These are phyloP conservation scores for Crioceris asparagi DNA, from an alignment of 2,888 invertebrate genomes.

Conservation along the genomic window DNA sequence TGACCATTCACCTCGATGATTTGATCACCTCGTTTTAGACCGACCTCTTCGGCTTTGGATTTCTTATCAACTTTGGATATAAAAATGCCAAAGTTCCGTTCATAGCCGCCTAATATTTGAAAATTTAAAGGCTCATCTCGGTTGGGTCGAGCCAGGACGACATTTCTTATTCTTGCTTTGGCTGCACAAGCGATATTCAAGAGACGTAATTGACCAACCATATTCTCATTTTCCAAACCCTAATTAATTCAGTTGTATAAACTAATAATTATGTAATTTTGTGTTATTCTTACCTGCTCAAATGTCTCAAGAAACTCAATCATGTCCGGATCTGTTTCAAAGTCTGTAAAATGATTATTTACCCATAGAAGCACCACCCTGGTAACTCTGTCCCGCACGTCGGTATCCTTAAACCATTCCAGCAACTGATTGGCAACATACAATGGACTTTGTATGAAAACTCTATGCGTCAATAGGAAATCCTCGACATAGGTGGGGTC, in stretches of 20 bases:
- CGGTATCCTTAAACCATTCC: conserved; percentile 78
- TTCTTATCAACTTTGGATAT: conserved; percentile 87
- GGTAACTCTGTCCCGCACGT: conserved; percentile 75
- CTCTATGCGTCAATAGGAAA: conserved; percentile 92
- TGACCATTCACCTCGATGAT: conserved; percentile 96
- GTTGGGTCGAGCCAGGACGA: conserved; percentile 84
- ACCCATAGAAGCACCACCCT: conserved; percentile 96
- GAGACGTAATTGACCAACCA: conserved; percentile 42
- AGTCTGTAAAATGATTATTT: conserved; percentile 96
- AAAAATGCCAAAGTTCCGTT: conserved; percentile 77
- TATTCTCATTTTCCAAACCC: conserved; percentile 27
- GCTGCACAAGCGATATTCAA: conserved; percentile 96
- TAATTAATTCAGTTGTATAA: not conserved
- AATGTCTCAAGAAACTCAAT: conserved; percentile 92
- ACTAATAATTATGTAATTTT: not conserved
- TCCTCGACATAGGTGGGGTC: conserved; percentile 99
- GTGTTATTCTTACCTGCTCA: conserved; percentile 50
- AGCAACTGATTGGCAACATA: conserved; percentile 79
- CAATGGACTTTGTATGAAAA: conserved; percentile 82
- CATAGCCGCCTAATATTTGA: conserved; percentile 87
- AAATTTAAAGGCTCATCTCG: conserved; percentile 91
- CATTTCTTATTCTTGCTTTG: conserved; percentile 83
- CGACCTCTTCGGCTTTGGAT: conserved; percentile 91
- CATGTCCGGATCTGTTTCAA: conserved; percentile 92
- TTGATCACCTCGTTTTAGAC: conserved; percentile 94